Evolutionary conservation across 2,113 vertebrate genomes (phyloP).

Genomic region (Clarias gariepinus): DNA sequence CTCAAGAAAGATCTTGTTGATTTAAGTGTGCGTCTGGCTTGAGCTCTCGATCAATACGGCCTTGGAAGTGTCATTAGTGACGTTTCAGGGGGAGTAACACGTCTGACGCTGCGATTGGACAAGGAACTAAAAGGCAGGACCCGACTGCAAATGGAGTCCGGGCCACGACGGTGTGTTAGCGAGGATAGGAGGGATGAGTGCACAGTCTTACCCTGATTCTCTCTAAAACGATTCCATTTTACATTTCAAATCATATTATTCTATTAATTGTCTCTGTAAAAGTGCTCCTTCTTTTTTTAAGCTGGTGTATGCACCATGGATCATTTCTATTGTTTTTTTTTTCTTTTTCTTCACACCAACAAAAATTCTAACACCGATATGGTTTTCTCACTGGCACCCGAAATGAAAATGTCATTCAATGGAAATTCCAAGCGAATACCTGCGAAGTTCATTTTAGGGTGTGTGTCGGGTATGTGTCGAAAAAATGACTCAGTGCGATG

Average conservation of each 20-base stretch:
- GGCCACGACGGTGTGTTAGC: neutral
- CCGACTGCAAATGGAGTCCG: constrained; percentile 20
- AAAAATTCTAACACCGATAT: neutral
- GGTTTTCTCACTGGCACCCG: neutral
- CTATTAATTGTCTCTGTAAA: neutral
- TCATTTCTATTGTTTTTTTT: neutral
- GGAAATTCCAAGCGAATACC: neutral
- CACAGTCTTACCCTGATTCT: neutral
- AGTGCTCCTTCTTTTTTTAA: neutral
- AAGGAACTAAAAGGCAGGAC: neutral
- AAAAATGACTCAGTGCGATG: neutral
- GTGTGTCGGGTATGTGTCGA: neutral
- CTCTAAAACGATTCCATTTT: neutral
- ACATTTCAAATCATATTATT: neutral
- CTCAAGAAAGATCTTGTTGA: neutral
- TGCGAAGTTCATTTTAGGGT: neutral
- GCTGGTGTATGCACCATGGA: neutral
- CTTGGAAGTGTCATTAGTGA: constrained; percentile 19
- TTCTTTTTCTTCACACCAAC: neutral
- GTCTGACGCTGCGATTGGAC: constrained; percentile 10
- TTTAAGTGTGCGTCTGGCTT: constrained; percentile 6
- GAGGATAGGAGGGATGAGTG: constrained; percentile 9
- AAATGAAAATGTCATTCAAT: neutral
- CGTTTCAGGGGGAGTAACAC: constrained; percentile 11
- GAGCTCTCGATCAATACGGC: constrained; percentile 29